Conservation (phyloP, 2,888 invertebrate species). For the Diarsia mendica region DNA sequence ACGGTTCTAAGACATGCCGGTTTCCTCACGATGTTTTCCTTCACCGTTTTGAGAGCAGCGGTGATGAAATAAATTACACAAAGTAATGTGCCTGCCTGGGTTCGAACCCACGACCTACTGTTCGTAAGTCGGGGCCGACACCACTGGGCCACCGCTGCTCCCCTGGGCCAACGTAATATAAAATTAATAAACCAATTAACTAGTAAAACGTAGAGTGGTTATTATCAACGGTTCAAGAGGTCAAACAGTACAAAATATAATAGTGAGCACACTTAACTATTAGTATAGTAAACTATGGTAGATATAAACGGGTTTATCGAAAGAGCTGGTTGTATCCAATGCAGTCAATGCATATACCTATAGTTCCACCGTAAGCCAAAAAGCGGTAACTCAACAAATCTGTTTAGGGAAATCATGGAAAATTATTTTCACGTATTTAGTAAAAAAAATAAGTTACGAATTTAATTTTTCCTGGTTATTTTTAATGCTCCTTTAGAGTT, state of each 20-base stretch:
- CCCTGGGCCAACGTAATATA: too few relatives aligned
- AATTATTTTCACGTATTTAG: not conserved
- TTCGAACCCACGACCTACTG: too few relatives aligned
- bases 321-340: conserved; percentile 35
- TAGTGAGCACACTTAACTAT: conserved; percentile 3
- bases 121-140: too few relatives aligned
- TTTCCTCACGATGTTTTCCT: too few relatives aligned
- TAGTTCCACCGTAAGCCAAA: not conserved
- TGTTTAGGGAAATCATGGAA: not conserved
- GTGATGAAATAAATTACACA: too few relatives aligned
- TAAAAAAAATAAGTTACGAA: not conserved
- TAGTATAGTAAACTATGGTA: not conserved
- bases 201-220: not conserved
- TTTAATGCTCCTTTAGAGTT: not conserved
- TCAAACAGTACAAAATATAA: conserved; percentile 10
- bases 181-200: not conserved
- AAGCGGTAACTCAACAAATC: not conserved
- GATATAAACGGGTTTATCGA: conserved; percentile 42
- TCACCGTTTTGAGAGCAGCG: too few relatives aligned
- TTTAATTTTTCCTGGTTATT: not conserved
- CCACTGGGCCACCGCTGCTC: too few relatives aligned
- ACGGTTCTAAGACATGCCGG: too few relatives aligned
- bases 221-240: conserved; percentile 31
- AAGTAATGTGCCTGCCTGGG: too few relatives aligned
- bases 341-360: conserved; percentile 24